Base-by-base conservation (phyloP, 2,113 vertebrate genomes). In the Myrmecophaga tridactyla region DNA sequence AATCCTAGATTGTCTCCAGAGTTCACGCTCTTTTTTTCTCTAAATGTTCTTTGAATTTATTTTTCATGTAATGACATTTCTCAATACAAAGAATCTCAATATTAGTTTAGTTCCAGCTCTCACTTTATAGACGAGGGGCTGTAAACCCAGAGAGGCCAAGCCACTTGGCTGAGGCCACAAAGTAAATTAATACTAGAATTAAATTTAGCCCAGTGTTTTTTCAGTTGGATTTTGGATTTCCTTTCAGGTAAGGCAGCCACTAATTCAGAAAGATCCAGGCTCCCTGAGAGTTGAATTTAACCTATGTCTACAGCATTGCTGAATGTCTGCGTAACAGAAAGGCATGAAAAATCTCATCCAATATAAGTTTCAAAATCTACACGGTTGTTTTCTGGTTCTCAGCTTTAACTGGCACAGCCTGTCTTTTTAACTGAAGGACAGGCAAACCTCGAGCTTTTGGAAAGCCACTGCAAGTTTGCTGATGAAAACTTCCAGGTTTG, bases 401-500 rank as follows among this genome's bases (percentile, higher is more conserved):
- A 92, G 82, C 31, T 96, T 72, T 92, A 89, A 95, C 94, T 97
- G 96, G 97, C 96, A 94, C 76, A 34, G 65, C 41, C 92, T 96
- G 96, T 94, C 78, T 96, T 86, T 75, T 94, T 51, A 51, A 96
- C 69, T 80, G 90, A 95, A 89, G 48, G 46, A 46, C 51, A 63
- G 53, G 75, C 95, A 86, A 63, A 86, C 97, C 82, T 95, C 53
- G 31, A n/a, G 65, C 82, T 95, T 98, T 94, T 94, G 97, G 95
- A 97, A 97, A 97, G 85, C 93, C 29, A 0, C 86, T 87, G 96
- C 72, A 80, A 94, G 85, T 56, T 81, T 96, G 96, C 95, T 2
- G 1, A 96, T 98, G 97, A 97, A 98, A 95, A 75, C 90, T 94
- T 98, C 87, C 86, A 97, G 76, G 95, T 94, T 97, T 77, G 94